Conservation (phyloP, 2,888 invertebrate genomes). For the Elysia crispata region DNA sequence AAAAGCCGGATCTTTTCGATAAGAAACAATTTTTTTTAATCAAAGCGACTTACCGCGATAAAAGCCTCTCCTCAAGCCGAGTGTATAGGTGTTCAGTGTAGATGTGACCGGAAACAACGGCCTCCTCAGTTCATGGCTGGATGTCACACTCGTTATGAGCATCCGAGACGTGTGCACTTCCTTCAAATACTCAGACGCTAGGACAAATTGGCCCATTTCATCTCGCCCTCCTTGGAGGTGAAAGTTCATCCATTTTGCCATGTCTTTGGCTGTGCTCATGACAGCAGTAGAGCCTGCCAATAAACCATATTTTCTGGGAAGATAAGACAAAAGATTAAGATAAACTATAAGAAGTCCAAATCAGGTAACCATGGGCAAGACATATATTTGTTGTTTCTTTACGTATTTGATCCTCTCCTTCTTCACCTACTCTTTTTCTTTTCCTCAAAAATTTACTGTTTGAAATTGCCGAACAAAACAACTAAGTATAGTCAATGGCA, state of each 20-base stretch:
- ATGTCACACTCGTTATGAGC: slow-evolving; percentile 45
- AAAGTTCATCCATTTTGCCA: slow-evolving; percentile 73
- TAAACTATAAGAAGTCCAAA: no score
- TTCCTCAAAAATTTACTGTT: no score
- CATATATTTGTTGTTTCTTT: no score
- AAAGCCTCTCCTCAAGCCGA: slow-evolving; percentile 71
- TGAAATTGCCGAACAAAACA: no score
- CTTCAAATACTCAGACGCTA: slow-evolving; percentile 54
- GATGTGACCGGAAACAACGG: slow-evolving; percentile 65
- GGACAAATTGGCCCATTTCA: slow-evolving; percentile 52
- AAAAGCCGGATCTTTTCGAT: no score
- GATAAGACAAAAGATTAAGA: no score
- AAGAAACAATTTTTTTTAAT: no score
- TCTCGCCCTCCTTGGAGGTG: slow-evolving; percentile 60
- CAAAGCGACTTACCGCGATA: slow-evolving; percentile 74
- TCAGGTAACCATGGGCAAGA: no score
- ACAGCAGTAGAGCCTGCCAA: slow-evolving; percentile 72
- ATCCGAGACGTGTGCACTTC: slow-evolving; percentile 61
- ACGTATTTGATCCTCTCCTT: no score
- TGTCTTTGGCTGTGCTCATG: slow-evolving; percentile 69
- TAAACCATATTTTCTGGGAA: slow-evolving; percentile 62
- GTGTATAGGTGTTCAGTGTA: slow-evolving; percentile 60
- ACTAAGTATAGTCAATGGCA: no score
- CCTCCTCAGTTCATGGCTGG: slow-evolving; percentile 53
- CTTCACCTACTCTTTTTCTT: no score